Base-by-base conservation (phyloP, 1,140 invertebrate genomes). In the Ditylenchus dipsaci region DNA sequence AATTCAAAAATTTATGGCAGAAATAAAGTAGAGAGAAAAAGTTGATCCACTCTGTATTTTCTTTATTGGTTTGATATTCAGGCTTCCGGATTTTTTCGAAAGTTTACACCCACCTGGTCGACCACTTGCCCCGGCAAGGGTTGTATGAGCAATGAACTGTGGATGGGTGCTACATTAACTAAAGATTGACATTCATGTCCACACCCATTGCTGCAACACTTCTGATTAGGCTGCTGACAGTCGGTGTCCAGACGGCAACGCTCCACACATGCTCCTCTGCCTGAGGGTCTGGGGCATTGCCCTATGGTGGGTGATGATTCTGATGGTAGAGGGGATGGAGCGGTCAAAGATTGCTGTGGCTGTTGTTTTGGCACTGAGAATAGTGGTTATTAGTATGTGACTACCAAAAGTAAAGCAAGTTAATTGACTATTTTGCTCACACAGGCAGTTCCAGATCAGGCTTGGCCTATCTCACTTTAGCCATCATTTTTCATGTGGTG, bases 161-260 rank as follows among this genome's bases (percentile, higher is more conserved):
- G 59, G 38, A 78, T 73, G 26, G 72, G 69, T 45, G 72, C 67
- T 33, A 68, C 65, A 9, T 63, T 47, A 1, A 78, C 67, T 15
- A 73, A 69, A 26, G 57, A 47, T n/a, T 79, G 75, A 67, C 77
- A 78, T 64, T 78, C 76, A 26, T 47, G 19, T 21, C 77, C 77
- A 67, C 77, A 78, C 47, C 77, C 77, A 64, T 78, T 78, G 15
- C 58, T 63, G 57, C 77, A 78, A 68, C 77, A 78, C 29, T 71
- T 76, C 47, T 72, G 60, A 13, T 74, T 26, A 26, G 26, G 33
- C n/a, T 38, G 27, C 13, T 43, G 21, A 67, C 75, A 76, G 61
- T 76, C 75, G 8, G 66, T 49, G 64, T 76, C 75, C 33, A 45
- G 33, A 23, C 67, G 61, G 63, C 75, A 76, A 47, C 68, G 65